Evolutionary conservation across 2,888 invertebrate species (phyloP).

Genomic region (Ennomos quercinarius): DNA sequence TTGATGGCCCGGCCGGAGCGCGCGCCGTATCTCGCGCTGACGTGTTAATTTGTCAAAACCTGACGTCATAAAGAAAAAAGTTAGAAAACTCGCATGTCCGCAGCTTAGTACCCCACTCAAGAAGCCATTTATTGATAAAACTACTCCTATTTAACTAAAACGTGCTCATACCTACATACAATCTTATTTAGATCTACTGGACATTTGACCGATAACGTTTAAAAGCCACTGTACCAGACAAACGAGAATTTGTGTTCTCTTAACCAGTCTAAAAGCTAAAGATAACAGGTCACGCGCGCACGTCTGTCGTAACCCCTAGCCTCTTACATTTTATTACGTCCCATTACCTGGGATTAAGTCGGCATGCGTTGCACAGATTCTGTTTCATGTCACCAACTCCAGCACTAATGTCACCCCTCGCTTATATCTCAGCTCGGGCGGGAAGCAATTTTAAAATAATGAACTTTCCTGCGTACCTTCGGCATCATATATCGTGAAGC

Average conservation of each 20-base stretch:
- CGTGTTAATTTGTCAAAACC: constrained; percentile 79
- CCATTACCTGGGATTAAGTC: constrained; percentile 81
- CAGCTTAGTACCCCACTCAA: constrained; percentile 34
- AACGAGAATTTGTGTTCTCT: constrained; percentile 65
- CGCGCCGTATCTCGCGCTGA: constrained; percentile 68
- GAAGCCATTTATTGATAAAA: constrained; percentile 38
- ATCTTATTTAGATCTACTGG: not conserved
- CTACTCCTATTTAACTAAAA: not conserved
- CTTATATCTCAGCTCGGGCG: constrained; percentile 54
- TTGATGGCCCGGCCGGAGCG: constrained; percentile 71
- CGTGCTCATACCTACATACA: not conserved
- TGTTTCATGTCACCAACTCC: constrained; percentile 66
- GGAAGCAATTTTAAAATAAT: constrained; percentile 62
- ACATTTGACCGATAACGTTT: constrained; percentile 23
- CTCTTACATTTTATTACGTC: constrained; percentile 82
- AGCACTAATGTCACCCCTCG: constrained; percentile 58
- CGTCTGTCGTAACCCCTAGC: constrained; percentile 77
- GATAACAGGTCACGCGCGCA: constrained; percentile 79
- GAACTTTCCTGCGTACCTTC: constrained; percentile 45
- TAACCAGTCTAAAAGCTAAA: constrained; percentile 64
- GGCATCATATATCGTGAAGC: constrained; percentile 52
- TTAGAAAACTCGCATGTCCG: constrained; percentile 55
- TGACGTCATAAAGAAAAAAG: constrained; percentile 72
- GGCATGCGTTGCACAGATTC: constrained; percentile 71
- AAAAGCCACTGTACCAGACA: constrained; percentile 41